phyloP scores from a whole-genome alignment of 2,797 vertebrate genomes.

The Pitangus sulphuratus region DNA sequence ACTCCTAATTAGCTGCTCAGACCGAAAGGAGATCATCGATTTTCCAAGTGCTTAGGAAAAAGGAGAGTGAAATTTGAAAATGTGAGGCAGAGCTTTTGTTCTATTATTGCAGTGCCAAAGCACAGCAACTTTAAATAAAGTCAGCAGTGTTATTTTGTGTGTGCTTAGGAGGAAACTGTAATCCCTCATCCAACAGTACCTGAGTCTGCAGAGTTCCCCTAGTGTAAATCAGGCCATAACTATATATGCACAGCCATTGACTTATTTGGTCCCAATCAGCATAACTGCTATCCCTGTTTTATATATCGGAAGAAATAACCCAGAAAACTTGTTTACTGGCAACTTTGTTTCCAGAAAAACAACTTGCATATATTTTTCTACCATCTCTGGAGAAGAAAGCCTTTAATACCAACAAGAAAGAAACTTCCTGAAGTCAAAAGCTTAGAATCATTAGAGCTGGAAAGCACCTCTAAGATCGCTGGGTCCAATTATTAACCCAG shows the following conservation, averaged over 20 bases:
- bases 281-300: background rate
- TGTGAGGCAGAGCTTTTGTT: background rate
- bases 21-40: background rate
- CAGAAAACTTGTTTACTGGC: background rate
- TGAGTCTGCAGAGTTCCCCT: background rate
- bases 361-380: background rate
- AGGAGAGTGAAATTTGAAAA: background rate
- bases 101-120: background rate
- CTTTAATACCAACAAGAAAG: rapidly evolving
- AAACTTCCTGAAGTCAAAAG: background rate
- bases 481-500: background rate
- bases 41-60: background rate
- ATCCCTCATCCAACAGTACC: background rate
- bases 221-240: background rate
- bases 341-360: background rate
- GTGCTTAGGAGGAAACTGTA: background rate
- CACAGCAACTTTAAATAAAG: background rate
- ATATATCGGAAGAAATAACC: background rate
- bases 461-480: background rate
- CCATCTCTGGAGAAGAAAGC: background rate
- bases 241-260: background rate
- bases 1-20: background rate
- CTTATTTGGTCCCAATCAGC: background rate
- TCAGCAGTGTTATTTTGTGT: background rate
- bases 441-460: background rate